These are phyloP conservation scores for Mobula hypostoma DNA, from an alignment of 2,113 vertebrate species.

Conservation along the genomic window DNA sequence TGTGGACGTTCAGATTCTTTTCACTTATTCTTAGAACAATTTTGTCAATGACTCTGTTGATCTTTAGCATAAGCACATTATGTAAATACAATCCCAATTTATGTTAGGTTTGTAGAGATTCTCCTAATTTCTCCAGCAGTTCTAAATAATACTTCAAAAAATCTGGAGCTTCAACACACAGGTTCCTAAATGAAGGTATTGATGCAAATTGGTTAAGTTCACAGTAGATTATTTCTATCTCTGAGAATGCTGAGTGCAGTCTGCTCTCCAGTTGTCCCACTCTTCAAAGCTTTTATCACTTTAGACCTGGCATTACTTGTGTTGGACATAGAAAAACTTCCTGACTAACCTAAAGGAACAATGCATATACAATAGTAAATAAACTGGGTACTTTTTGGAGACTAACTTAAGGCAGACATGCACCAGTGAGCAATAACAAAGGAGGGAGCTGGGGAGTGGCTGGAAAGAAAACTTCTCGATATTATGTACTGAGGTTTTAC, in stretches of 20 bases:
- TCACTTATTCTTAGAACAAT: background rate
- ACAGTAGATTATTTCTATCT: background rate
- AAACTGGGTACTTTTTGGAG: background rate
- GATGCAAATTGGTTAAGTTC: background rate
- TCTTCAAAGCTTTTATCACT: background rate
- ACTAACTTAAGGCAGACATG: background rate
- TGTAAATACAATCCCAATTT: background rate
- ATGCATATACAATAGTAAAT: no score
- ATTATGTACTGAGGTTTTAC: background rate
- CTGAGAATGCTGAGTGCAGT: background rate
- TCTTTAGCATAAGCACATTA: background rate
- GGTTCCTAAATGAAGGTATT: background rate
- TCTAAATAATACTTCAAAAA: no score
- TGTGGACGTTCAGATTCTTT: background rate
- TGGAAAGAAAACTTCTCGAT: background rate
- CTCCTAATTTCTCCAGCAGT: background rate
- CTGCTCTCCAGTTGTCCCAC: background rate
- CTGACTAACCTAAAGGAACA: background rate
- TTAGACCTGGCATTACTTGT: background rate
- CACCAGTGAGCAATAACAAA: background rate
- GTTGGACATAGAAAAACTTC: background rate
- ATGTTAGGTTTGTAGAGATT: no score
- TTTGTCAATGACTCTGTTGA: background rate
- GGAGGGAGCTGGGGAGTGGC: background rate
- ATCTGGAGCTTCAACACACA: background rate